These are phyloP conservation scores for Noctua janthina DNA, from an alignment of 2,888 invertebrate genomes.

Conservation along the genomic window DNA sequence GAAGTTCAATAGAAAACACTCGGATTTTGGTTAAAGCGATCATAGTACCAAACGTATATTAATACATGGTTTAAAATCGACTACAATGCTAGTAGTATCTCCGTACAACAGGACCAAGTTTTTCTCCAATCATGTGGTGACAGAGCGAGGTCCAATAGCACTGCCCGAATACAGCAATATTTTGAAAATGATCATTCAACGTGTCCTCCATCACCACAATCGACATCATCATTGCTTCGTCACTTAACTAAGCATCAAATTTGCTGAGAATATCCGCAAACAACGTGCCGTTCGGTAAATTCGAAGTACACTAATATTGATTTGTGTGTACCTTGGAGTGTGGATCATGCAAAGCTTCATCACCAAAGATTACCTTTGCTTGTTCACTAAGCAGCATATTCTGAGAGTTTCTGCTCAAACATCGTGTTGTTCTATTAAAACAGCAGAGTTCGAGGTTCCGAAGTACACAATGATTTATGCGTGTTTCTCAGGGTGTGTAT, in stretches of 20 bases:
- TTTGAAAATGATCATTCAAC: neutral
- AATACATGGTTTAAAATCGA: slow-evolving; percentile 14
- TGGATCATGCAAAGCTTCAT: neutral
- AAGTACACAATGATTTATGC: neutral
- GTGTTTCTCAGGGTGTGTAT: neutral
- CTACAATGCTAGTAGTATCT: slow-evolving; percentile 13
- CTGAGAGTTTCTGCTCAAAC: neutral
- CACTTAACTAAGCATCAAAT: slow-evolving; percentile 10
- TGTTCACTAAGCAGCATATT: neutral
- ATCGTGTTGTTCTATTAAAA: neutral
- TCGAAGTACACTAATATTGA: neutral
- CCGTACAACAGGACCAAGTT: slow-evolving; percentile 36
- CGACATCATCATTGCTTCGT: slow-evolving; percentile 2
- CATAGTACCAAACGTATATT: slow-evolving; percentile 17
- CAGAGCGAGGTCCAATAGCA: neutral
- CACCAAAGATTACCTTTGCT: neutral
- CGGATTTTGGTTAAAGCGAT: slow-evolving; percentile 39
- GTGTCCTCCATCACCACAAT: slow-evolving; percentile 10
- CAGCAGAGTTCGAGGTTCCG: neutral
- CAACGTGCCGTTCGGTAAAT: neutral
- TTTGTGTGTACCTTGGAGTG: neutral
- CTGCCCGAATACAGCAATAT: slow-evolving; percentile 3
- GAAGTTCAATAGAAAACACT: slow-evolving; percentile 40
- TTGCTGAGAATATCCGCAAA: neutral
- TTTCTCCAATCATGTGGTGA: slow-evolving; percentile 9